Evolutionary conservation across 2,888 invertebrate genomes (phyloP), one percentile per base, ranked within the genome.

Genomic region (Pristionchus exspectatus): DNA sequence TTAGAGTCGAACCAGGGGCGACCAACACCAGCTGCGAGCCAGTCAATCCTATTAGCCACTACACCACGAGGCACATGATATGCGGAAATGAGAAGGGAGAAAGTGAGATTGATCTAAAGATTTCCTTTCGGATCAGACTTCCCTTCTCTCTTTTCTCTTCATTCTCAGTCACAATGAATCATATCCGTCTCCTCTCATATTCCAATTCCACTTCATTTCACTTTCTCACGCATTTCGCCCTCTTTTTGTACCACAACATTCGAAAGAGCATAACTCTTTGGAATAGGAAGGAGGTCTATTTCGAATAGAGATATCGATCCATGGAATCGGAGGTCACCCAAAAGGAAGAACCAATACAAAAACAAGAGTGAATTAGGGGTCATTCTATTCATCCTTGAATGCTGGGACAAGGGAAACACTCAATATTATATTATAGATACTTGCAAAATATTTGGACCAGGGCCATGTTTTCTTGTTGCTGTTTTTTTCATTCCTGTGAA

Each of bases 141-240:
- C 72, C 21, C 18, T 33, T 74, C 33, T n/a, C 21, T 33, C 14
- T 74, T 38, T 72, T 30, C 38, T 74, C 72, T 33, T 50, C 44
- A 50, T 50, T 50, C 38, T 74, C 72, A 74, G 72, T 74, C 72
- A 74, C 72, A 74, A 56, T 21, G 56, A 56, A 56, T 74, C 72
- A 74, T 30, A 33, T 74, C 33, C 33, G n/a, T 74, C 72, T 21
- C 44, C 33, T 74, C 30, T 74, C 72, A 74, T 74, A 74, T 74
- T 33, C 38, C 72, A 74, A 30, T 74, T 74, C 72, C 72, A 74
- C 38, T 74, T 74, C 72, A 74, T 74, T 74, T 74, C 72, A 38
- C 72, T 74, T 74, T 74, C 72, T 74, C 72, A 74, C 38, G 38
- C 33, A 24, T 74, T 74, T 74, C 66, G 27, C 24, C 30, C 72